A percentile compares a stretch with the other conserved stretches of the same genome.
These are phyloP conservation scores for Hypolimnas misippus DNA, from an alignment of 2,888 invertebrate genomes.

Conservation along the genomic window DNA sequence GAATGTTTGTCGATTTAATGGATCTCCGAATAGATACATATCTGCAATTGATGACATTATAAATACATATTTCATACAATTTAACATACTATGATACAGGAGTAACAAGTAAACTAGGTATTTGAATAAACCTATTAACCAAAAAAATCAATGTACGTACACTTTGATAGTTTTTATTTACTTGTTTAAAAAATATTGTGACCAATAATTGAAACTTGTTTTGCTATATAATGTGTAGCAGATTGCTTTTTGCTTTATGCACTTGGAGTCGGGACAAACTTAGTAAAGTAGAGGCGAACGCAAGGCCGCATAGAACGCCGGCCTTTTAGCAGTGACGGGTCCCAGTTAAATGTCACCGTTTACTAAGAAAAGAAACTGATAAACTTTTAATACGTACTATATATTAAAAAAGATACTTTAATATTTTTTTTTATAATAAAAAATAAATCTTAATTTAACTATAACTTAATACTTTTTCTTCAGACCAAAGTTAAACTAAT, in stretches of 20 bases:
- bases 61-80: background rate
- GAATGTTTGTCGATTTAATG: constrained; percentile 91
- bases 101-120: no score
- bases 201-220: background rate
- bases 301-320: constrained; percentile 66
- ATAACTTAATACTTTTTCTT: no score
- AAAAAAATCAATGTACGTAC: no score
- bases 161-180: no score
- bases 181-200: background rate
- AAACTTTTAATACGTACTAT: constrained; percentile 11
- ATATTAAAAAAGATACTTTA: background rate
- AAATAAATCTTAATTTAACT: no score
- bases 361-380: constrained; percentile 18
- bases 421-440: background rate
- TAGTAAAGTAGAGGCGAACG: constrained; percentile 51
- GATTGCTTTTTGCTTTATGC: constrained; percentile 48
- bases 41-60: constrained; percentile 79
- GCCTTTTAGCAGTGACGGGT: constrained; percentile 76
- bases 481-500: no score
- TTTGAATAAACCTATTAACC: no score
- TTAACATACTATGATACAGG: no score
- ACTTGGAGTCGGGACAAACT: constrained; percentile 56
- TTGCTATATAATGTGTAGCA: constrained; percentile 28
- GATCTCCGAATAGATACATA: constrained; percentile 88
- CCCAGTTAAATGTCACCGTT: constrained; percentile 44